Base-by-base conservation (phyloP, 2,797 vertebrate genomes). In the Molothrus ater region DNA sequence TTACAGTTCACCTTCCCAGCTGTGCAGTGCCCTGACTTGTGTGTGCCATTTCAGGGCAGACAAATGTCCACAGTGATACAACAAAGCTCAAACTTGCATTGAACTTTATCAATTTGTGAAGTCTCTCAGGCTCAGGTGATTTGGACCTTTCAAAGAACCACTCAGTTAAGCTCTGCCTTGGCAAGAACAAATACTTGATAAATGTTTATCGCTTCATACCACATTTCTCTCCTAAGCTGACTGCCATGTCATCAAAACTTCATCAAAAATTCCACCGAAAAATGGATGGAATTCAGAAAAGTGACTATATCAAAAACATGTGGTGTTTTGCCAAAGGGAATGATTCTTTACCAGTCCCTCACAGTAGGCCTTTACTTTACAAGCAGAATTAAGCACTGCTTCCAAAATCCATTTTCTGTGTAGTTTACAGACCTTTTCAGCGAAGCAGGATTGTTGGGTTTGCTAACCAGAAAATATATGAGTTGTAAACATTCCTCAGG, bases 181-280 rank as follows among this genome's bases (percentile, higher is more conserved):
- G 57, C 79, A 93, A 60, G 87, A 93, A 90, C 73, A 95, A 91
- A 91, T 71, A 54, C 16, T 60, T 60, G 34, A 65, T 71, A 94
- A 93, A 87, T 65, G 74, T 95, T 96, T 96, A 69, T 96, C 93
- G 54, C 86, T 78, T 94, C 88, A 59, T 47, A 65, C 61, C 93
- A 96, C 42, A 89, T 45, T 76, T 89, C 65, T 45, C 28, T 71
- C 53, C 61, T 71, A 94, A 96, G 81, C 6, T 42, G 68, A 85
- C 53, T 91, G 71, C 36, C 32, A 61, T n/a, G 24, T 80, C 88
- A 92, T 66, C 56, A 93, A 76, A 94, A 89, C 81, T 32, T 68
- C 34, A 87, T 84, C 48, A 93, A 68, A 94, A 87, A 73, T 51
- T 80, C 38, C 69, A 82, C 68, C 54, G 68, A 25, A 85, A 90